These are phyloP conservation scores for Pseudopleuronectes americanus DNA, from an alignment of 2,797 vertebrate genomes.

Conservation along the genomic window DNA sequence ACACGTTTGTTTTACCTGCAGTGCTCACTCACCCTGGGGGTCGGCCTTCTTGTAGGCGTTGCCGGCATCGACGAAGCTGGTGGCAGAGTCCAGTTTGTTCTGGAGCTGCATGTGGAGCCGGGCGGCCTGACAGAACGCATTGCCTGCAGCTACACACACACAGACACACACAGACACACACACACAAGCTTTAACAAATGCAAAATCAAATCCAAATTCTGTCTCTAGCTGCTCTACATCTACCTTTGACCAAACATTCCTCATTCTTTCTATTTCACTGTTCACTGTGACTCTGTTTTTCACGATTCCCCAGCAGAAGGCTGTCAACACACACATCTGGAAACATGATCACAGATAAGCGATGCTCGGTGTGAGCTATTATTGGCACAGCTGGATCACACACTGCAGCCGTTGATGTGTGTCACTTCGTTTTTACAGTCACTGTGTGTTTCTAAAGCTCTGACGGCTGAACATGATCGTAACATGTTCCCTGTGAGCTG, in stretches of 20 bases:
- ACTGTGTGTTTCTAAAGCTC: constrained; percentile 1
- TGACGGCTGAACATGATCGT: background rate
- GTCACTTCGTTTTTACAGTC: background rate
- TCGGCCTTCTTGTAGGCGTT: constrained; percentile 99
- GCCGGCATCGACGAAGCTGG: constrained; percentile 96
- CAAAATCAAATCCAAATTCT: background rate
- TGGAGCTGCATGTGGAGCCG: constrained; percentile 98
- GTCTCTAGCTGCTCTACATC: too few species aligned
- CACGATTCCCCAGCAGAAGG: too few species aligned
- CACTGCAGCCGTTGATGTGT: background rate
- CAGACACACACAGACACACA: constrained; percentile 33
- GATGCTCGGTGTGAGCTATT: constrained; percentile 36
- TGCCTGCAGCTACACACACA: constrained; percentile 89
- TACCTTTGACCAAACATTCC: too few species aligned
- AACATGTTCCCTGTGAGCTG: background rate
- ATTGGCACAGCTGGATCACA: constrained; percentile 22
- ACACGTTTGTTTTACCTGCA: too few species aligned
- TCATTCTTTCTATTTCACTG: too few species aligned
- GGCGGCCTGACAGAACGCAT: constrained; percentile 95
- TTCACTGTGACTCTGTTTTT: background rate
- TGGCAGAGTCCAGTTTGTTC: constrained; percentile 97
- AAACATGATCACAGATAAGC: constrained; percentile 7
- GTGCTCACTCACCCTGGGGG: constrained; percentile 91
- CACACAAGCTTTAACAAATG: constrained; percentile 9
- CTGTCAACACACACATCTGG: too few species aligned